phyloP scores from a whole-genome alignment of 2,113 vertebrate species.

The Brachionichthys hirsutus region DNA sequence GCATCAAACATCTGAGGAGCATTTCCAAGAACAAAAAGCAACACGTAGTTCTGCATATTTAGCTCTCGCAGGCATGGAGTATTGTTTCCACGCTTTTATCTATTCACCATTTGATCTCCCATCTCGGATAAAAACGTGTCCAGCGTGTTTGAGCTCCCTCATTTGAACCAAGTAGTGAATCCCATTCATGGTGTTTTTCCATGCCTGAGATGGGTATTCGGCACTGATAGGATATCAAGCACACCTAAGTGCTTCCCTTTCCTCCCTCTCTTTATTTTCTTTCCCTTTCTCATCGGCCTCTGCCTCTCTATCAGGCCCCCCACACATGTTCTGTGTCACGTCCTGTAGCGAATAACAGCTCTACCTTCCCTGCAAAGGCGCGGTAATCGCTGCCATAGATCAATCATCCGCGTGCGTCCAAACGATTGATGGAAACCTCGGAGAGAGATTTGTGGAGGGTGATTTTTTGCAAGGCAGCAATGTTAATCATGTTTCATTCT shows the following conservation, averaged over 20 bases:
- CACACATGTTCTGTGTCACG: slow-evolving; percentile 70
- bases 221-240: slow-evolving; percentile 71
- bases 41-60: slow-evolving; percentile 48
- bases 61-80: slow-evolving; percentile 50
- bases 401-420: slow-evolving; percentile 26
- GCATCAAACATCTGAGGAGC: slow-evolving; percentile 70
- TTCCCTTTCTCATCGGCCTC: slow-evolving; percentile 70
- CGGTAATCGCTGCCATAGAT: slow-evolving; percentile 36
- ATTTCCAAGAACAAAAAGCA: slow-evolving; percentile 74
- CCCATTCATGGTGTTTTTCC: slow-evolving; percentile 68
- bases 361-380: slow-evolving; percentile 53
- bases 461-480: slow-evolving; percentile 25
- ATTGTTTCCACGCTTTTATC: slow-evolving; percentile 70
- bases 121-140: slow-evolving; percentile 34
- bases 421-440: slow-evolving; percentile 22
- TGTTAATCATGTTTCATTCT: slow-evolving; percentile 33
- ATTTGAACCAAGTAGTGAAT: slow-evolving; percentile 31
- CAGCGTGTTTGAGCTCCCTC: not conserved
- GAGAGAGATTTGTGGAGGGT: slow-evolving; percentile 40
- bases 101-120: slow-evolving; percentile 64
- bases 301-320: slow-evolving; percentile 61
- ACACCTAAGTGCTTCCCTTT: slow-evolving; percentile 77
- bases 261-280: slow-evolving; percentile 72
- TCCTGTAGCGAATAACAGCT: slow-evolving; percentile 66
- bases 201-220: slow-evolving; percentile 65